Percentiles rank a stretch among this genome's conserved stretches.
phyloP scores from a whole-genome alignment of 1,140 invertebrate species.

The Bathynomus jamesi region DNA sequence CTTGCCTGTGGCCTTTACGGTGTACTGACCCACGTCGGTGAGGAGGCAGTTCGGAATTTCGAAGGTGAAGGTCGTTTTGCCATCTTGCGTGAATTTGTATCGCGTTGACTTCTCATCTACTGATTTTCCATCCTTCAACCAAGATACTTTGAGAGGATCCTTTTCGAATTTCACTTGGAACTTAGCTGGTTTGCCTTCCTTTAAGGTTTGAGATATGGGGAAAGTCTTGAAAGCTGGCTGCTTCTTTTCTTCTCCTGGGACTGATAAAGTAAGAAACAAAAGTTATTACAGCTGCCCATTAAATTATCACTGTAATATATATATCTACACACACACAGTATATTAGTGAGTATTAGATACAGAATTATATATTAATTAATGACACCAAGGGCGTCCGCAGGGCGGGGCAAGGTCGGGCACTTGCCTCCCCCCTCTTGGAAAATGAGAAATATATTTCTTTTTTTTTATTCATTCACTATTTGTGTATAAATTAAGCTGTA shows the following conservation, averaged over 20 bases:
- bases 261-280: constrained; percentile 44
- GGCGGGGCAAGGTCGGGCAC: no score
- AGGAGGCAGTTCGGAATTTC: constrained; percentile 63
- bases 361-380: no score
- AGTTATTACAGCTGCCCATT: no score
- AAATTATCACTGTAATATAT: no score
- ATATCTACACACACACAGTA: no score
- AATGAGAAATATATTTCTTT: no score
- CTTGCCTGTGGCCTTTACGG: constrained; percentile 72
- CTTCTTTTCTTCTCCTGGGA: constrained; percentile 75
- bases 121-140: constrained; percentile 85
- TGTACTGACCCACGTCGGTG: constrained; percentile 82
- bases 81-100: constrained; percentile 72
- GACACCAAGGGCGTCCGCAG: no score
- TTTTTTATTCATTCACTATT: no score
- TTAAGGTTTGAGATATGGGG: constrained; percentile 77
- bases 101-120: constrained; percentile 64
- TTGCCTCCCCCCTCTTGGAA: no score
- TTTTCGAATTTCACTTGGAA: constrained; percentile 73
- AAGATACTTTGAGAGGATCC: constrained; percentile 58
- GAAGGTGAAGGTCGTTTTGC: constrained; percentile 57
- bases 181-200: constrained; percentile 66
- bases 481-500: no score
- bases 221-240: constrained; percentile 78
- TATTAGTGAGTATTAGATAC: no score